Evolutionary conservation across 1,140 invertebrate genomes (phyloP).

Genomic region (Diploscapter pachys): DNA sequence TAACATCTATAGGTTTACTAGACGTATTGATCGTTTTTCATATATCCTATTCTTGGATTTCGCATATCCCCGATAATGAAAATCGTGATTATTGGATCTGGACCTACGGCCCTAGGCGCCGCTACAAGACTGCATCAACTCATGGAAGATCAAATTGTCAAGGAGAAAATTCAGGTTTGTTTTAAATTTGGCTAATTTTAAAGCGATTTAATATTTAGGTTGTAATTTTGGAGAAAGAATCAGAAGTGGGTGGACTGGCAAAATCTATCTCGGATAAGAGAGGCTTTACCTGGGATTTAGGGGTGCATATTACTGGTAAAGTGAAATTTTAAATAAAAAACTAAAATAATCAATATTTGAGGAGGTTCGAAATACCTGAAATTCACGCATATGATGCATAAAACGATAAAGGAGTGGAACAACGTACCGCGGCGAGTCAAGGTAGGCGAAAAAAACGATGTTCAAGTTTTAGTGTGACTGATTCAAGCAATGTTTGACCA

Average conservation of each 20-base stretch:
- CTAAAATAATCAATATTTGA: not conserved
- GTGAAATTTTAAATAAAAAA: not conserved
- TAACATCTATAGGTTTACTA: too few relatives aligned
- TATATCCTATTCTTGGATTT: not conserved
- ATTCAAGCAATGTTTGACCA: too few relatives aligned
- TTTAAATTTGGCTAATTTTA: too few relatives aligned
- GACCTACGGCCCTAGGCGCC: constrained; percentile 35
- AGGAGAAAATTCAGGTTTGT: too few relatives aligned
- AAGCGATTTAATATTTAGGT: constrained; percentile 8
- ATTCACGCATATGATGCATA: constrained; percentile 28
- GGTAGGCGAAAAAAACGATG: constrained; percentile 12
- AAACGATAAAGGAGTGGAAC: constrained; percentile 31
- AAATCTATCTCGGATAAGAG: constrained; percentile 26
- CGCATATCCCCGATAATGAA: constrained; percentile 5
- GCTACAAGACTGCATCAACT: constrained; percentile 13
- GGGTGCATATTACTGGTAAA: constrained; percentile 28
- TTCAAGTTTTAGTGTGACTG: too few relatives aligned
- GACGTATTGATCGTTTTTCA: not conserved
- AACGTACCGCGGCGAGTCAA: constrained; percentile 25
- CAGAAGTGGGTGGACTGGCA: constrained; percentile 33
- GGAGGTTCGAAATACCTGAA: constrained; percentile 28
- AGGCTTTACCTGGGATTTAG: constrained; percentile 35
- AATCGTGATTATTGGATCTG: constrained; percentile 29
- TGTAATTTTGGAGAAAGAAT: constrained; percentile 27
- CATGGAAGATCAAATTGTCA: not conserved